Conservation (phyloP, 1,140 invertebrate genomes). For the Leptinotarsa defecta region DNA sequence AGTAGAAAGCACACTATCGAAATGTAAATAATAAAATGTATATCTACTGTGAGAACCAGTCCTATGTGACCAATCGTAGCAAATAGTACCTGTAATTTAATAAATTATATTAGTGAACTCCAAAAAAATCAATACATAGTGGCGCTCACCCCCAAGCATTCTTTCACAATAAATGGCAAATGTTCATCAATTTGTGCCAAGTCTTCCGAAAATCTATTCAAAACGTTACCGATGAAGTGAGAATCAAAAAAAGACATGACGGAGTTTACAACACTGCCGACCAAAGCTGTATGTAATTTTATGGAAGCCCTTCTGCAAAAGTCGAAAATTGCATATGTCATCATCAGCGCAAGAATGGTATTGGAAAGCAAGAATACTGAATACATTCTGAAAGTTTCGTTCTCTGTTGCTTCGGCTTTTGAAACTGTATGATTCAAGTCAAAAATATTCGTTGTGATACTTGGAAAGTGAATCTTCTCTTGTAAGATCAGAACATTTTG, state of each 20-base stretch:
- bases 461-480: neutral
- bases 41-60: constrained; percentile 39
- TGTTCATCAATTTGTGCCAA: constrained; percentile 45
- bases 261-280: constrained; percentile 39
- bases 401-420: neutral
- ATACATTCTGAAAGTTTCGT: constrained; percentile 15
- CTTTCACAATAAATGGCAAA: constrained; percentile 41
- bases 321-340: constrained; percentile 28
- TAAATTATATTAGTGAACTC: too few relatives aligned
- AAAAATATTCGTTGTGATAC: too few relatives aligned
- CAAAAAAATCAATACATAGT: too few relatives aligned
- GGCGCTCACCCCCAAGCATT: constrained; percentile 33
- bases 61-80: constrained; percentile 40
- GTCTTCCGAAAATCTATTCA: constrained; percentile 50
- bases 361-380: constrained; percentile 16
- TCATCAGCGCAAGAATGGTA: constrained; percentile 26
- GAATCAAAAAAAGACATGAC: constrained; percentile 47
- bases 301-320: constrained; percentile 34
- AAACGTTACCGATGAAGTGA: constrained; percentile 48
- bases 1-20: constrained; percentile 30
- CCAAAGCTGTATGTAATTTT: constrained; percentile 45
- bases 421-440: neutral
- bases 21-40: constrained; percentile 34
- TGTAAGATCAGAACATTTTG: neutral
- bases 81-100: constrained; percentile 30